Evolutionary conservation across 2,113 vertebrate genomes (phyloP).

Genomic region (Pelusios castaneus): DNA sequence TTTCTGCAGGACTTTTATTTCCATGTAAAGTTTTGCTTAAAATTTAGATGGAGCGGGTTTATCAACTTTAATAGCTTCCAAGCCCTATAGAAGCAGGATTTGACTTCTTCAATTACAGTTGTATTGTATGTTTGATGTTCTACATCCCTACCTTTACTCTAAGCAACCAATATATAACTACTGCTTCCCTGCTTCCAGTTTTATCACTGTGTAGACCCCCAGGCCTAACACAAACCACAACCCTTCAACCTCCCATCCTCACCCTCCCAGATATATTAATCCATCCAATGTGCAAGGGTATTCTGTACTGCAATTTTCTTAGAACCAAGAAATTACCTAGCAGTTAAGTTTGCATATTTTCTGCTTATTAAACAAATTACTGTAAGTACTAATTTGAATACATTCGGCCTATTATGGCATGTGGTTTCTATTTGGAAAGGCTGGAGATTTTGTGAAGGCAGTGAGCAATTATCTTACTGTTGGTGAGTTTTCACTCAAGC

Average conservation of each 20-base stretch:
- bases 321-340: conserved; percentile 84
- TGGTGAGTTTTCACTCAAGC: conserved; percentile 82
- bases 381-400: conserved; percentile 82
- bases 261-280: conserved; percentile 64
- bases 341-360: conserved; percentile 90
- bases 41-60: neutral
- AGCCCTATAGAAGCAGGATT: conserved; percentile 36
- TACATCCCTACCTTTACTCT: neutral
- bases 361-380: conserved; percentile 95
- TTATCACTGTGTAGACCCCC: conserved; percentile 43
- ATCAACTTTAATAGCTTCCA: conserved; percentile 44
- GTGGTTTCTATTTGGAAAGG: conserved; percentile 97
- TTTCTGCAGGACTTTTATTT: neutral
- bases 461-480: conserved; percentile 83
- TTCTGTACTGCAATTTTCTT: conserved; percentile 62
- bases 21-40: conserved; percentile 14
- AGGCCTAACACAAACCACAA: conserved; percentile 69
- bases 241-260: conserved; percentile 50
- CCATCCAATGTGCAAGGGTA: conserved; percentile 39
- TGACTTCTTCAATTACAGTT: conserved; percentile 33
- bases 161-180: neutral
- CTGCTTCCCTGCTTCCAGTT: conserved; percentile 55
- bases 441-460: conserved; percentile 81
- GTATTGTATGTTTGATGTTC: conserved; percentile 28
- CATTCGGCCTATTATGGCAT: conserved; percentile 84